Percentiles rank a stretch among this genome's conserved stretches.
Conservation (phyloP, 2,113 vertebrate species). For the Planiliza haematocheilus region DNA sequence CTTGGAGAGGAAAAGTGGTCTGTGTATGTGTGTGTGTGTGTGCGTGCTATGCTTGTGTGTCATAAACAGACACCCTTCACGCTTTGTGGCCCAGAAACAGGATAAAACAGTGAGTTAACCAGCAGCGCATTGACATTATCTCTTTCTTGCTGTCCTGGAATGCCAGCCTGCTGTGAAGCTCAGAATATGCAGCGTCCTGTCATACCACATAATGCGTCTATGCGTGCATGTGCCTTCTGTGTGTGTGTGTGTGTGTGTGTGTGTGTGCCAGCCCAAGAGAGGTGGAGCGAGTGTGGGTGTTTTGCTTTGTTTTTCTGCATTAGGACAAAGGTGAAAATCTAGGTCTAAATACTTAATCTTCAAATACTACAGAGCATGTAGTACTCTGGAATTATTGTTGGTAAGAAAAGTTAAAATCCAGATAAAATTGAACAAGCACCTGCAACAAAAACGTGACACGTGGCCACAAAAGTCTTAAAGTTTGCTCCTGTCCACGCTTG, state of each 20-base stretch:
- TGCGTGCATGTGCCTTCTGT: slow-evolving; percentile 1
- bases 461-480: neutral
- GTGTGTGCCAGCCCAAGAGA: slow-evolving; percentile 33
- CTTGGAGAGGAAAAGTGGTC: slow-evolving; percentile 51
- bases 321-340: slow-evolving; percentile 38
- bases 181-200: slow-evolving; percentile 65
- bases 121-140: slow-evolving; percentile 72
- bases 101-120: slow-evolving; percentile 72
- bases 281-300: slow-evolving; percentile 27
- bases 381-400: slow-evolving; percentile 17
- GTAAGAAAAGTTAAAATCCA: slow-evolving; percentile 7
- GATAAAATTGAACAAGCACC: slow-evolving; percentile 33
- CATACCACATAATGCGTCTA: slow-evolving; percentile 50
- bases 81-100: slow-evolving; percentile 71
- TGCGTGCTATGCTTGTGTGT: slow-evolving; percentile 51
- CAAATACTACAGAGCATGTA: slow-evolving; percentile 10
- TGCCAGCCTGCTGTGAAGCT: slow-evolving; percentile 67
- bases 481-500: slow-evolving; percentile 26
- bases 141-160: slow-evolving; percentile 68
- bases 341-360: slow-evolving; percentile 31
- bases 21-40: slow-evolving; percentile 36
- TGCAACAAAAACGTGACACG: slow-evolving; percentile 1
- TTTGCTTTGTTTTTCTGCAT: slow-evolving; percentile 47
- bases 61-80: slow-evolving; percentile 75
- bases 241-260: slow-evolving; percentile 11